Conservation (phyloP, 2,113 vertebrate genomes). For the Scartelaos histophorus region DNA sequence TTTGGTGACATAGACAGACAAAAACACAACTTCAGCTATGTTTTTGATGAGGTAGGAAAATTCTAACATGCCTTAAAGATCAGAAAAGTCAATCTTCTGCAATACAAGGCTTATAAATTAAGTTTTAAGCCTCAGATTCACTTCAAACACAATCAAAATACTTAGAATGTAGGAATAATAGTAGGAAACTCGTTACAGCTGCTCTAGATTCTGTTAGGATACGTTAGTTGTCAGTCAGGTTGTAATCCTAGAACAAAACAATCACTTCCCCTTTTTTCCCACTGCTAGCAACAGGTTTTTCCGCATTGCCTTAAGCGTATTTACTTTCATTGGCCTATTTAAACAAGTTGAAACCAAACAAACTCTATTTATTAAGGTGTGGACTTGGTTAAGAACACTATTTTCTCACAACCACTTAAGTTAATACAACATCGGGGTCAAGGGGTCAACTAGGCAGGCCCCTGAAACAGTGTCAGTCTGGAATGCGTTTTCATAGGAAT, state of each 20-base stretch:
- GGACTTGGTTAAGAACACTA: conserved; percentile 10
- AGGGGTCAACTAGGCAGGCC: conserved; percentile 29
- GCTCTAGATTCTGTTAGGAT: not conserved
- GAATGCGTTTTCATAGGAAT: conserved; percentile 39
- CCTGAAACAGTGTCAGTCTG: conserved; percentile 42
- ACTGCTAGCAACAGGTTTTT: conserved; percentile 44
- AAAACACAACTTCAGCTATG: no score
- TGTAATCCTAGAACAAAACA: conserved; percentile 15
- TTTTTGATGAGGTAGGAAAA: no score
- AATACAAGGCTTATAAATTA: no score
- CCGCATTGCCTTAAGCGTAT: conserved; percentile 8
- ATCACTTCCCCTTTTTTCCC: conserved; percentile 5
- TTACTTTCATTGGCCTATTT: conserved; percentile 19
- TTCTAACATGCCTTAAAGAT: no score
- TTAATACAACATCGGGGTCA: conserved; percentile 28
- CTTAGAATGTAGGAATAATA: not conserved
- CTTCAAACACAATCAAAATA: no score
- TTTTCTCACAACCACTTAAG: conserved; percentile 21
- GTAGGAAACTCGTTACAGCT: not conserved
- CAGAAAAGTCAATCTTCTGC: no score
- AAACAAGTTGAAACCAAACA: not conserved
- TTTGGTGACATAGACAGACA: no score
- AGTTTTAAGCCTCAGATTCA: no score
- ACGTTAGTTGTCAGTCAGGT: conserved; percentile 6
- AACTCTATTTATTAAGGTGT: conserved; percentile 13